A percentile compares a stretch with the other conserved stretches of the same genome.
Evolutionary conservation across 2,888 invertebrate species (phyloP).

Genomic region (Choristoneura rosaceana): DNA sequence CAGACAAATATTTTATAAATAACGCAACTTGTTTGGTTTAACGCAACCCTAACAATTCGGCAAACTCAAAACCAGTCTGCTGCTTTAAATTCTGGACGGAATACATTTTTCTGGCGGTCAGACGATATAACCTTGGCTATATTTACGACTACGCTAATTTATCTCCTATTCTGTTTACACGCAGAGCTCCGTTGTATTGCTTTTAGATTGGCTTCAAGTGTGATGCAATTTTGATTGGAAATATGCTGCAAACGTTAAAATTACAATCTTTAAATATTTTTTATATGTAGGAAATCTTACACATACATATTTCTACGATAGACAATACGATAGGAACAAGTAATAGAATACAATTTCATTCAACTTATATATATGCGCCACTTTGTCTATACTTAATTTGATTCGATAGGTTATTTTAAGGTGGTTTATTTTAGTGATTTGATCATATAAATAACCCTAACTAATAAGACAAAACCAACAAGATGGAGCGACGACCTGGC

Average conservation of each 20-base stretch:
- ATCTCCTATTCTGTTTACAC: constrained; percentile 40
- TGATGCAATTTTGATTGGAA: constrained; percentile 5
- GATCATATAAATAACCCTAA: no score
- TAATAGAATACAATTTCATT: no score
- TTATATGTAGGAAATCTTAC: no score
- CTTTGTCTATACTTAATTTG: no score
- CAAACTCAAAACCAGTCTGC: constrained; percentile 49
- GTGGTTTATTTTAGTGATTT: no score
- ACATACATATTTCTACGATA: no score
- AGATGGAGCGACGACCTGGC: no score
- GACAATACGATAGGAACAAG: no score
- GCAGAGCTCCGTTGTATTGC: neutral
- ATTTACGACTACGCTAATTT: constrained; percentile 18
- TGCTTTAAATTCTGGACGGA: constrained; percentile 55
- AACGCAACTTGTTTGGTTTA: neutral
- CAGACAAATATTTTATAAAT: neutral
- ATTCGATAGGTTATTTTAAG: no score
- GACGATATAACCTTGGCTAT: constrained; percentile 58
- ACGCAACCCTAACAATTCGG: constrained; percentile 10
- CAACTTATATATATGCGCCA: no score
- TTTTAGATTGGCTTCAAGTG: constrained; percentile 1
- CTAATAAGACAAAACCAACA: no score
- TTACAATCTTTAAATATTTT: no score
- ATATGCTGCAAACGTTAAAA: neutral
- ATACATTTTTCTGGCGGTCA: constrained; percentile 53